Evolutionary conservation across 2,113 vertebrate genomes (phyloP).

Genomic region (Ammodytes marinus): DNA sequence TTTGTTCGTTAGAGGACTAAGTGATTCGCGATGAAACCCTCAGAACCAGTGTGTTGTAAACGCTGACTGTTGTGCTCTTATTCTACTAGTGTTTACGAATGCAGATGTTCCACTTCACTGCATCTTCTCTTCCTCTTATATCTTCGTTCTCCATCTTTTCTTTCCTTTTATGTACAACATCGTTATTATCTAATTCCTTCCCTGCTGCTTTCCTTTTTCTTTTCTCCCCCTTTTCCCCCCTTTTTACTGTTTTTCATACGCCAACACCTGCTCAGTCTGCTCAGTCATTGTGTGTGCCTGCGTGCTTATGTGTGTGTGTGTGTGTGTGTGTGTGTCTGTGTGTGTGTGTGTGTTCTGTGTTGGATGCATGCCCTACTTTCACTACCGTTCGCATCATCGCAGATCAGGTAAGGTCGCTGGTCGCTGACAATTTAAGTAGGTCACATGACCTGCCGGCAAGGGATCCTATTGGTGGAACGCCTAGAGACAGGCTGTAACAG

Average conservation of each 20-base stretch:
- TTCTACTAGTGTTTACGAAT: not conserved
- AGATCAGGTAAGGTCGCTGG: conserved; percentile 76
- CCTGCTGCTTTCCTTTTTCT: conserved; percentile 10
- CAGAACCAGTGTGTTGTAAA: not conserved
- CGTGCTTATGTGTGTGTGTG: not conserved
- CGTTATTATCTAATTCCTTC: conserved; percentile 8
- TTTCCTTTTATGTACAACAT: not conserved
- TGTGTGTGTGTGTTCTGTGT: conserved; percentile 34
- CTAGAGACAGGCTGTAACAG: conserved; percentile 43
- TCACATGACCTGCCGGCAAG: conserved; percentile 62
- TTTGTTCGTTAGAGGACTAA: conserved; percentile 10
- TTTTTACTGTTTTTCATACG: conserved; percentile 10
- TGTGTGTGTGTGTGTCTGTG: conserved; percentile 26
- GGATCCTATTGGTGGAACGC: conserved; percentile 56
- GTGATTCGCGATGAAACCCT: not conserved
- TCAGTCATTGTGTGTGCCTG: conserved; percentile 24
- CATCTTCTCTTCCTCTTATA: not conserved
- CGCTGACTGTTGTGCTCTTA: not conserved
- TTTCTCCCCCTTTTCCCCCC: conserved; percentile 8
- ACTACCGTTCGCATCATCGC: conserved; percentile 46
- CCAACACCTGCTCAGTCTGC: conserved; percentile 52
- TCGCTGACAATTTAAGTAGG: conserved; percentile 59
- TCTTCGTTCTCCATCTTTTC: not conserved
- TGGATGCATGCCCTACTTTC: conserved; percentile 76
- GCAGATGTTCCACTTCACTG: not conserved